Evolutionary conservation across 2,797 vertebrate genomes (phyloP).

Genomic region (Glyptemys insculpta): DNA sequence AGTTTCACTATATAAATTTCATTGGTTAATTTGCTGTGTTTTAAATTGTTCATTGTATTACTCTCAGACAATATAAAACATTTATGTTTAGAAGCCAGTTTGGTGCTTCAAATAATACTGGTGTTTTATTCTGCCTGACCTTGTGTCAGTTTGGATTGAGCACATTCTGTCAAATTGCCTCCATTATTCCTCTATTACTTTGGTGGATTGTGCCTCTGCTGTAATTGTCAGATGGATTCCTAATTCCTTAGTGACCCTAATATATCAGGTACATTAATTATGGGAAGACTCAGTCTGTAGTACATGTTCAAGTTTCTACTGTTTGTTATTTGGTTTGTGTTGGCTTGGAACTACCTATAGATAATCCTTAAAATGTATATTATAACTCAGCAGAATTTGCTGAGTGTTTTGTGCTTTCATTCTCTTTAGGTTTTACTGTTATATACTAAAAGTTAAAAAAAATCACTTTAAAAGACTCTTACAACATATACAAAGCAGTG

Average conservation of each 20-base stretch:
- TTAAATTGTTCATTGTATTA: background rate
- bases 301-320: conserved; percentile 5
- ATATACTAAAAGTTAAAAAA: background rate
- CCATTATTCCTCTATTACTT: conserved; percentile 39
- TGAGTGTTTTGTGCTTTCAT: background rate
- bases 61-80: background rate
- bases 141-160: background rate
- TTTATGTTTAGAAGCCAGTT: conserved; percentile 23
- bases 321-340: background rate
- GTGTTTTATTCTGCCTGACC: conserved; percentile 1
- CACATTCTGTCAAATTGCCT: conserved; percentile 30
- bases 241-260: conserved; percentile 1
- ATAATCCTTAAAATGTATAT: background rate
- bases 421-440: background rate
- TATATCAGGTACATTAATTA: conserved; percentile 57
- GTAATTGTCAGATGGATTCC: conserved; percentile 39
- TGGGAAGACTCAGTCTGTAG: background rate
- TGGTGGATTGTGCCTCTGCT: background rate
- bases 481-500: background rate
- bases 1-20: conserved; percentile 1
- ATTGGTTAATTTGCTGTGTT: background rate
- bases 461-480: background rate
- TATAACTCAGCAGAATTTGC: background rate
- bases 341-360: background rate
- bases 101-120: background rate